Conservation (phyloP, 2,888 invertebrate species). For the Athalia cordata region DNA sequence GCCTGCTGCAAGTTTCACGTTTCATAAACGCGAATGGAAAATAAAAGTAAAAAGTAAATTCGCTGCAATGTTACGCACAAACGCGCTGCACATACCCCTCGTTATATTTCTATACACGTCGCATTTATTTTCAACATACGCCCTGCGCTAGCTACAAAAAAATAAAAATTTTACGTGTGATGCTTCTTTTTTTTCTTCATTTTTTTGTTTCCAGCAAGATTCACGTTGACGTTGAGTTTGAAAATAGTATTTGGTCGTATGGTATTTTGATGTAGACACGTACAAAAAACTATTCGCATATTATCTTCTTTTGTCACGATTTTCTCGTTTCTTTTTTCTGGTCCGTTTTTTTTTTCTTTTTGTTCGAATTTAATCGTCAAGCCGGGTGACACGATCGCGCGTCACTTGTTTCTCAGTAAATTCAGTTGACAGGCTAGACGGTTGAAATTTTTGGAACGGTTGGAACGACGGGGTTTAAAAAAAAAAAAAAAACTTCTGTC, state of each 20-base stretch:
- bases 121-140: too few species aligned
- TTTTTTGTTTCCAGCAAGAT: not conserved
- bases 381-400: not conserved
- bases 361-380: conserved; percentile 1
- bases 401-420: conserved; percentile 29
- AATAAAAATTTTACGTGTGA: too few species aligned
- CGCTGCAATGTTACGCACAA: too few species aligned
- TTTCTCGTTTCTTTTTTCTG: not conserved
- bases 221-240: too few species aligned
- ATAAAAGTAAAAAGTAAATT: not conserved
- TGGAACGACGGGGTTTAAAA: too few species aligned
- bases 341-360: not conserved
- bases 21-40: conserved; percentile 6
- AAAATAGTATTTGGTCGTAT: too few species aligned
- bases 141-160: too few species aligned
- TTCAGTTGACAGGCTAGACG: conserved; percentile 20
- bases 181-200: not conserved
- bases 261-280: too few species aligned
- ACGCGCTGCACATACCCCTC: too few species aligned
- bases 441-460: too few species aligned
- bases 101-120: too few species aligned
- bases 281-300: not conserved
- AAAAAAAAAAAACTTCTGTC: not conserved
- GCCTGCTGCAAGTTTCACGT: not conserved
- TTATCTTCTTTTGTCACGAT: not conserved